These are phyloP conservation scores for Rhinopomastus cyanomelas DNA, from an alignment of 2,113 vertebrate genomes.

Conservation along the genomic window DNA sequence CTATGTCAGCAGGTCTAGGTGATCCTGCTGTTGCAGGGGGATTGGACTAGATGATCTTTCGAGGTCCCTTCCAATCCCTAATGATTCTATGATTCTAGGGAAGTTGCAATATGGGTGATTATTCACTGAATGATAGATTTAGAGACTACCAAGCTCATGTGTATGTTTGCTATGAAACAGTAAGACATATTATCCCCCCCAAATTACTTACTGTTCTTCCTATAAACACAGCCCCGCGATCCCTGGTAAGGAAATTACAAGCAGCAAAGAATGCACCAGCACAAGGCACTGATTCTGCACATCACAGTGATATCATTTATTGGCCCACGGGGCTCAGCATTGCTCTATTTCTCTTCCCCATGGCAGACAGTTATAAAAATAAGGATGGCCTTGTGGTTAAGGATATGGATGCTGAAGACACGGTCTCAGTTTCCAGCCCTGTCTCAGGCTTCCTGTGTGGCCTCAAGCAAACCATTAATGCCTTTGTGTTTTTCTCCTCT, in stretches of 20 bases:
- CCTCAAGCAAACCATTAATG: conserved; percentile 59
- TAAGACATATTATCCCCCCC: neutral
- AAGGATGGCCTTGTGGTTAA: conserved; percentile 64
- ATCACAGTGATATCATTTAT: conserved; percentile 23
- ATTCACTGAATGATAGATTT: conserved; percentile 32
- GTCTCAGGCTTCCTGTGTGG: conserved; percentile 65
- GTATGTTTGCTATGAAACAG: neutral
- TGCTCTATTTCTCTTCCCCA: conserved; percentile 49
- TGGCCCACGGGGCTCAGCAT: conserved; percentile 28
- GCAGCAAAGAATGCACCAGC: neutral
- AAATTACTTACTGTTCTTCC: neutral
- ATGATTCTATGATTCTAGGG: too few species aligned
- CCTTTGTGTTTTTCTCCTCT: conserved; percentile 59
- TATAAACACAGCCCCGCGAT: conserved; percentile 14
- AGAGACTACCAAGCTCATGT: conserved; percentile 16
- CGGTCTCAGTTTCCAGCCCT: neutral
- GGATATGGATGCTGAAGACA: conserved; percentile 55
- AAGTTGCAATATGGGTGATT: neutral
- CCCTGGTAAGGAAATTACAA: conserved; percentile 30
- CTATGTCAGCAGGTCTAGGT: too few species aligned
- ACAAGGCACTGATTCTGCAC: conserved; percentile 22
- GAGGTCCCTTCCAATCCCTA: too few species aligned
- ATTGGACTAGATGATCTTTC: too few species aligned
- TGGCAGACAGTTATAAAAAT: conserved; percentile 38
- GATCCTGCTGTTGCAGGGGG: too few species aligned